Evolutionary conservation across 2,888 invertebrate genomes (phyloP).

Genomic region (Chloromyia formosa): DNA sequence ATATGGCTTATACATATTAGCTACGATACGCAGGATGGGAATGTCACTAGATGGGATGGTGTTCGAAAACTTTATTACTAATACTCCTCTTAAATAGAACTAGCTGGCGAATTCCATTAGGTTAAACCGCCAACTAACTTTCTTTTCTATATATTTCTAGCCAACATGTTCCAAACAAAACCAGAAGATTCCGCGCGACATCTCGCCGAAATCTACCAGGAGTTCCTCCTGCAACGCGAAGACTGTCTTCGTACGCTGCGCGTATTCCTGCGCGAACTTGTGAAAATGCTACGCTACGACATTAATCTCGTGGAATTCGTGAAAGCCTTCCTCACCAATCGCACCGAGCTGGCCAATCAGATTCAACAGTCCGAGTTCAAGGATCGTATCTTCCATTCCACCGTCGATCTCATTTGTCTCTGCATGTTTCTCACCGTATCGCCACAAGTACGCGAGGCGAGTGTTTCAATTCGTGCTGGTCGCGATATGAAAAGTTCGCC

Average conservation of each 20-base stretch:
- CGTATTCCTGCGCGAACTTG: slow-evolving; percentile 86
- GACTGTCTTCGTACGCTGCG: slow-evolving; percentile 90
- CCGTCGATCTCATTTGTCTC: slow-evolving; percentile 86
- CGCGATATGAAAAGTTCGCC: slow-evolving; percentile 62
- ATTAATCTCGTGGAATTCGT: slow-evolving; percentile 83
- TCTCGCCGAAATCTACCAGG: slow-evolving; percentile 86
- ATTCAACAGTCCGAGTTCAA: slow-evolving; percentile 74
- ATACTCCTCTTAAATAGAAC: no score
- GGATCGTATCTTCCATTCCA: slow-evolving; percentile 83
- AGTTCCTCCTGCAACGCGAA: slow-evolving; percentile 85
- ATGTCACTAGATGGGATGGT: no score
- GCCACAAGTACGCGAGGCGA: slow-evolving; percentile 77
- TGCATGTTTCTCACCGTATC: slow-evolving; percentile 82
- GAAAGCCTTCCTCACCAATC: slow-evolving; percentile 75
- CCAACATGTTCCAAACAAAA: slow-evolving; percentile 85
- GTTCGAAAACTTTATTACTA: no score
- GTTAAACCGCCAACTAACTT: no score
- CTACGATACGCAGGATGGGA: no score
- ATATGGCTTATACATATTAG: no score
- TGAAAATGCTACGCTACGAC: slow-evolving; percentile 83
- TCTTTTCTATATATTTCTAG: slow-evolving; percentile 56
- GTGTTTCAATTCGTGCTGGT: slow-evolving; percentile 66
- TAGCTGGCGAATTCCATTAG: no score
- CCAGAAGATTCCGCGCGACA: slow-evolving; percentile 83
- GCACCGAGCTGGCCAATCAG: slow-evolving; percentile 68